Conservation (phyloP, 1,140 invertebrate genomes). For the Calephelis virginiensis region DNA sequence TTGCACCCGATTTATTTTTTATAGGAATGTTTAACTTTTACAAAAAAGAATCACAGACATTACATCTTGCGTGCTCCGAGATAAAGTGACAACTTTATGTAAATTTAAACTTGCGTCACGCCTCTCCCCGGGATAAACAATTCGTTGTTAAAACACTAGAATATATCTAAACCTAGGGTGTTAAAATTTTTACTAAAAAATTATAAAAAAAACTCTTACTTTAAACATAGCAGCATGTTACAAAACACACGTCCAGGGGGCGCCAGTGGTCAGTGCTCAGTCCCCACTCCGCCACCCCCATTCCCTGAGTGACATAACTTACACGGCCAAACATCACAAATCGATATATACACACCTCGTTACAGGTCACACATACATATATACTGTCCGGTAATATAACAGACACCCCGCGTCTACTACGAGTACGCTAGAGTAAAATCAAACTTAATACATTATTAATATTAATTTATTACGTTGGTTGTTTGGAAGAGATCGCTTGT, state of each 20-base stretch:
- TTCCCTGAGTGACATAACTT: conserved; percentile 63
- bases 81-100: not conserved
- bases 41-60: too few species aligned
- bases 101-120: conserved; percentile 34
- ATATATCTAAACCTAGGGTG: conserved; percentile 20
- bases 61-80: too few species aligned
- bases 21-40: too few species aligned
- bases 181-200: conserved; percentile 14
- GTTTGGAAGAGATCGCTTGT: too few species aligned
- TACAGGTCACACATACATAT: conserved; percentile 29
- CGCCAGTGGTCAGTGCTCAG: conserved; percentile 1
- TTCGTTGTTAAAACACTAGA: conserved; percentile 51
- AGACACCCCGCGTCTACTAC: not conserved
- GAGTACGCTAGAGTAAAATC: not conserved
- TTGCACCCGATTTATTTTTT: too few species aligned
- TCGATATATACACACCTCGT: conserved; percentile 43
- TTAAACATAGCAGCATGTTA: not conserved
- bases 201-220: not conserved
- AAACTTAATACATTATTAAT: too few species aligned
- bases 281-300: conserved; percentile 32
- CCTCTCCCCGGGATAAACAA: conserved; percentile 36
- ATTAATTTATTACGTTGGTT: too few species aligned
- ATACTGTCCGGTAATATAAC: not conserved
- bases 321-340: conserved; percentile 64
- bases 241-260: not conserved